Base-by-base conservation (phyloP, 2,888 invertebrate species). In the Drosophila peninsularis region DNA sequence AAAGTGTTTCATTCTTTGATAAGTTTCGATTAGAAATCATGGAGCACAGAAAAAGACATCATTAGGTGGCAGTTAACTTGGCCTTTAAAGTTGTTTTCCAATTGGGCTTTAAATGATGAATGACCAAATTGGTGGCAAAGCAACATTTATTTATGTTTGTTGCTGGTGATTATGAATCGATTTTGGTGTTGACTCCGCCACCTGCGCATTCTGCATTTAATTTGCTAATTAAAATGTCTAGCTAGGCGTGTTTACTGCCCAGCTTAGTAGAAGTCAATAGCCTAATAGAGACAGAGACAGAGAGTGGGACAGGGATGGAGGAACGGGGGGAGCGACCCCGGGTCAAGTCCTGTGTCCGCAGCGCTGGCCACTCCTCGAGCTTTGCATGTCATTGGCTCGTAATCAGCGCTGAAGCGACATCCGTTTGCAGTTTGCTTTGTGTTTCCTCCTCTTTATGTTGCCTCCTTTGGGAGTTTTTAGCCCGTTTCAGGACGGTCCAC, bases 211-310 rank as follows among this genome's bases (percentile, higher is more conserved):
- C 58, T 65, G 75, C 66, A 66, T 66, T 85, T 85, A 78, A 83
- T 83, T 83, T 82, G 76, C 83, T 86, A 83, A 83, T 83, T 83
- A 86, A 82, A 75, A 60, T 55, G 62, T 19, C 34, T 24, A n/a
- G 17, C 63, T 45, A 63, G 42, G 21, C 32, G 36, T 37, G 42
- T 13, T 6, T 30, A 3, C 55, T 5, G 41, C 4, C 11, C 19
- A 17, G 30, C 45, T 17, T 14, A 34, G 37, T 4, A n/a, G 47
- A 42, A 58, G 75, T 71, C 75, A 66, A 75, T 82, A 80, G 78
- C 63, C 75, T 39, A 53, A 74, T 73, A 52, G 57, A 47, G 60
- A 62, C 27, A 53, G 17, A 17, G 10, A 5, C 10, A 3, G 41
- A 7, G 24, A 1, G 24, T 10, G 24, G 2, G 19, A 11, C 3